phyloP scores from a whole-genome alignment of 2,888 invertebrate species.

The Tortrix viridana region DNA sequence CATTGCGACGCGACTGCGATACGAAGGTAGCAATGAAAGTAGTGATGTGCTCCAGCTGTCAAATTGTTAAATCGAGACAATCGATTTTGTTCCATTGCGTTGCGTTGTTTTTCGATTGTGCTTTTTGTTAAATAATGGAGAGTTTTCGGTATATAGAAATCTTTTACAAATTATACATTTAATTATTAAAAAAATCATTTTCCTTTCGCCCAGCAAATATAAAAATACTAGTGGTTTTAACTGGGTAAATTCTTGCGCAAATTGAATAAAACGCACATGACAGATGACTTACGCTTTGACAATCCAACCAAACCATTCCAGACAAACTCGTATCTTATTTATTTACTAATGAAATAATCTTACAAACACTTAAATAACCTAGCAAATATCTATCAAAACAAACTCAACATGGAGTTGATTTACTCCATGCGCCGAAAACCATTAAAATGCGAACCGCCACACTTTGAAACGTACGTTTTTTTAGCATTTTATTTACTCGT shows the following conservation, averaged over 20 bases:
- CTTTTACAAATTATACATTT: neutral
- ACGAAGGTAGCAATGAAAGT: constrained; percentile 8
- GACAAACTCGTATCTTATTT: constrained; percentile 17
- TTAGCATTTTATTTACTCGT: neutral
- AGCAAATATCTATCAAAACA: neutral
- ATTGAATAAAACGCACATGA: constrained; percentile 22
- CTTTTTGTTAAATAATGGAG: neutral
- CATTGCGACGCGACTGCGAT: constrained; percentile 35
- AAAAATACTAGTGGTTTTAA: neutral
- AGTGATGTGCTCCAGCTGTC: constrained; percentile 25
- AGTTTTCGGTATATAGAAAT: neutral
- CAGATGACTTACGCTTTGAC: neutral
- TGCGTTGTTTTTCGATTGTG: constrained; percentile 19
- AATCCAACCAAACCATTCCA: neutral
- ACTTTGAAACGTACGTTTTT: constrained; percentile 70
- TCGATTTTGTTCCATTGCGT: constrained; percentile 10
- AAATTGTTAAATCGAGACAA: constrained; percentile 14
- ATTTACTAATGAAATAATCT: constrained; percentile 28
- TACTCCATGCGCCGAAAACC: constrained; percentile 82
- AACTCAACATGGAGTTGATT: constrained; percentile 74
- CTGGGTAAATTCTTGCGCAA: neutral
- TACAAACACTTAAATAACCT: neutral
- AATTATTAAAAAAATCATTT: neutral
- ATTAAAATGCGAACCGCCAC: constrained; percentile 78
- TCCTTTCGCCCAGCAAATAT: neutral